Base-by-base conservation (phyloP, 2,888 invertebrate genomes). In the Thereva unica region DNA sequence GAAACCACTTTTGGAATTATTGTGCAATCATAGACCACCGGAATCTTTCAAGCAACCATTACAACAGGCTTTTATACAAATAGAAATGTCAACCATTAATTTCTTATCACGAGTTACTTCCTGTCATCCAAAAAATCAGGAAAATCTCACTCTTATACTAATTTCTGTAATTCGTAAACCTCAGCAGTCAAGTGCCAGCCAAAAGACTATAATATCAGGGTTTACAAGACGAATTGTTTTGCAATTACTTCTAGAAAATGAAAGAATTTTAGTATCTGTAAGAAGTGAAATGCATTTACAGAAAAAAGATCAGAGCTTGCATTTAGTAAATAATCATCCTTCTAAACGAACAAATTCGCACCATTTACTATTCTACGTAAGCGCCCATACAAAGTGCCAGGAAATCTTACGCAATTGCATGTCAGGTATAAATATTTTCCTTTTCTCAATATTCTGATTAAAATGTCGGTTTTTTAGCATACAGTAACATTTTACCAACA, bases 161-260 rank as follows among this genome's bases (percentile, higher is more conserved):
- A 81, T 81, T 41, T 77, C 79, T 9, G 80, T 80, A 34, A 77
- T 77, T 38, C 71, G 71, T 7, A 74, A 75, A 64, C 73, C 75
- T 45, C 66, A 70, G 74, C 74, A 65, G 72, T 73, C 64, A 71
- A 68, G 59, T 4, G 55, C 55, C 40, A 69, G 70, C 10, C 73
- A 71, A 44, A 74, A 73, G 66, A 67, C 72, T 37, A 75, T 78
- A 8, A 90, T 95, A 75, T 91, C 92, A 0, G 94, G 95, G 5
- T 95, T 95, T 82, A 91, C 93, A 47, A 86, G 95, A 38, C 87
- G 95, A 63, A 82, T 96, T 67, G 89, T 95, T 71, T 83, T 95
- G 64, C 94, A 95, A 75, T 84, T 95, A 66, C 83, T 96, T 70
- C 82, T 96, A 70, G 93, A 95, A 75, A 91, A 90, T 75, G 94